Evolutionary conservation across 2,888 invertebrate species (phyloP), one percentile per base, ranked within the genome.

Genomic region (Chrysomela aeneicollis): DNA sequence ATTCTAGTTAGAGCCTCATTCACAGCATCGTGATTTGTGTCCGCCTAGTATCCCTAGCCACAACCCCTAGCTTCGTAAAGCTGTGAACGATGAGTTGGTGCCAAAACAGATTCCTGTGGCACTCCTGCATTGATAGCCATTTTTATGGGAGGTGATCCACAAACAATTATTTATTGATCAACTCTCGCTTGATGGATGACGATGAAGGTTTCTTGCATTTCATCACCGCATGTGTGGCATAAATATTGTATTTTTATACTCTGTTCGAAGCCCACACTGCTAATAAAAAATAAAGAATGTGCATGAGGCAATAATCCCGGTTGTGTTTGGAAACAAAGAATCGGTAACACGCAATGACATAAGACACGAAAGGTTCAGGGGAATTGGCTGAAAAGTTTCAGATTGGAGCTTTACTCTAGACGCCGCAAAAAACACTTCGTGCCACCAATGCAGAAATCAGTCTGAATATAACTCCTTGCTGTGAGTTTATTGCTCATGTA

Each of bases 271-370:
- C 42, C 42, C n/a, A 8, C 8, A 42, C 42, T 42, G 15, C 42
- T 42, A 42, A 42, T 42, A 42, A 15, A 42, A 8, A 42, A 42
- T 42, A 42, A 42, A 42, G 12, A 42, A 42, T 42, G 42, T 42
- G 15, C 42, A 42, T 42, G 42, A 15, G 42, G 42, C 42, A 42
- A 42, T 42, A 42, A 42, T 42, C 42, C 42, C 15, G n/a, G 15
- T 12, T 42, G 15, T 42, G 42, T 42, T 42, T 42, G 15, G 42
- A 15, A 42, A 42, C 59, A 55, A 54, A 65, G 51, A 62, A 59
- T 63, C 53, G 47, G 58, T 57, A 68, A 58, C 68, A 68, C 65
- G 68, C 68, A 65, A 68, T 63, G 68, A 68, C 68, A 68, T 58
- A 65, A 65, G 63, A 63, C 65, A 68, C 68, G 68, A 57, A 68